Base-by-base conservation (phyloP, 2,113 vertebrate species). In the Edolisoma coerulescens region DNA sequence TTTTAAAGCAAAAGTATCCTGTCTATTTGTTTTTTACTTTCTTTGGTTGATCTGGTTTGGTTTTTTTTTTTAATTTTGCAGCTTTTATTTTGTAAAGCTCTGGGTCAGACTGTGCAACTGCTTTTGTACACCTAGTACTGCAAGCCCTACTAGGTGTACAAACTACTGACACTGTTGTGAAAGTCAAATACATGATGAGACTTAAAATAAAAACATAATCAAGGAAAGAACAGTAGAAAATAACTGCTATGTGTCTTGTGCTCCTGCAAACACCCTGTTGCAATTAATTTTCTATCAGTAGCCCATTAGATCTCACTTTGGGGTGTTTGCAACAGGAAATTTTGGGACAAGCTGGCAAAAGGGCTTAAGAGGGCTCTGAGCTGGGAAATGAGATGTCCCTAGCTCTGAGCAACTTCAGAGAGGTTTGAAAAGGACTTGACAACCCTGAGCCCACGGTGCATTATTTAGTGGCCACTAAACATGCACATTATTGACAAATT, bases 141-240 rank as follows among this genome's bases (percentile, higher is more conserved):
- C 26, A 47, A 16, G 8, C 41, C 41, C n/a, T 41, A 47, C 41
- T 35, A 45, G 7, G 13, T 63, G 20, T 63, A 63, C 32, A 39
- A 69, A 61, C 12, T 68, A 21, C 54, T 33, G 45, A 87, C 47
- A 76, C 37, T 3, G 0, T 45, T 87, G 23, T 1, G 8, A 88
- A 85, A 68, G 61, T 35, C 68, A 88, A 86, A 77, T n/a, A 74
- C 80, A 67, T 41, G 10, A 88, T 47, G 39, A 87, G 33, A 73
- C 59, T 85, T 69, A 67, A 86, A 93, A 92, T 67, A 77, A 82
- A 94, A 50, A 30, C 5, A 54, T 50, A 80, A 53, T 50, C 30
- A 77, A 74, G 42, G 54, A 85, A 88, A 80, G 70, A 88, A 87
- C 33, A 94, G 60, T 59, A 91, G 35, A 27, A 88, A 90, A 90